Evolutionary conservation across 2,113 vertebrate genomes (phyloP), one percentile per base, ranked within the genome.

Genomic region (Ictalurus punctatus): DNA sequence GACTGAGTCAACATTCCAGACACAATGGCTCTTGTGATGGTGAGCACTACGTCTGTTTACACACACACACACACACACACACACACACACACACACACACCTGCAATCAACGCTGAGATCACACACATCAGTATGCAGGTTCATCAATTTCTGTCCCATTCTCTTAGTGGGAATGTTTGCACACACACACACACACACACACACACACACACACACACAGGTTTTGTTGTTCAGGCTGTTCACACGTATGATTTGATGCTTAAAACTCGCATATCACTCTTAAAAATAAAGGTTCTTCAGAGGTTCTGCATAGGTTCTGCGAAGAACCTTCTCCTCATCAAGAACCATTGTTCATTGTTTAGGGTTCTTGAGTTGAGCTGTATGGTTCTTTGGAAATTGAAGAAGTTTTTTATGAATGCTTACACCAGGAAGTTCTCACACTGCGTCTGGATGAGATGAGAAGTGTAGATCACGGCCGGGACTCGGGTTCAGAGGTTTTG

Each of bases 61-160:
- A 63, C 76, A 71, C 90, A 89, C 74, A 89, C 90, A 91, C 90
- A 74, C 87, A 59, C 79, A 83, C 86, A 82, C 78, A 87, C 63
- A 82, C 79, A 82, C 84, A 85, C 84, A 71, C 89, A 80, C 83
- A 86, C 90, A 89, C 89, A 89, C 90, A 69, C 10, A 34, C 4
- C 44, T 79, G 44, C 44, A n/a, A n/a, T 27, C 48, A 54, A n/a
- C 1, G 12, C 90, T 73, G 87, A 61, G 37, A 86, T 87, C 52
- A 63, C 89, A 83, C 83, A 86, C 65, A 69, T 52, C 74, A 63
- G 82, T 81, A 89, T 84, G 88, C 86, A 84, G 90, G 87, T 93
- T 88, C 90, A 91, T 90, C 92, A 91, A 52, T 88, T 89, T 85
- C 87, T 85, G 65, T 85, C 48, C n/a, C 87, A 59, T 91, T 91